These are phyloP conservation scores for Vulpes ferrilata DNA, from an alignment of 2,113 vertebrate genomes.

Conservation along the genomic window DNA sequence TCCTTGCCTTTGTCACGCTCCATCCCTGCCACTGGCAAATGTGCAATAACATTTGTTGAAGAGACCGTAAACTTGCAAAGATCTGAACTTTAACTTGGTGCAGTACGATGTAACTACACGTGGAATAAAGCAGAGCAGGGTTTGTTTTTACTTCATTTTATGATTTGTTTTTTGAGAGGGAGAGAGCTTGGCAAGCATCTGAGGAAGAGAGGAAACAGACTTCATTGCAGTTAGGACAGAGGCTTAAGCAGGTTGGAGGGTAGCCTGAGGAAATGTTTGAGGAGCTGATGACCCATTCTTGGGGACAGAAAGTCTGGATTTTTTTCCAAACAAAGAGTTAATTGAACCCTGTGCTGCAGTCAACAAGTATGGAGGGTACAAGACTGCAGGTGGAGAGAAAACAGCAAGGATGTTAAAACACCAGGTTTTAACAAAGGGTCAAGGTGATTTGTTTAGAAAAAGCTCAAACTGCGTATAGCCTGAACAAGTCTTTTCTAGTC, in stretches of 20 bases:
- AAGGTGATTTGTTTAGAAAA: neutral
- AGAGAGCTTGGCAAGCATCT: neutral
- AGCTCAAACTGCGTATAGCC: accelerated
- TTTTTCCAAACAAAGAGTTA: slow-evolving; percentile 26
- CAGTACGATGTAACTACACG: neutral
- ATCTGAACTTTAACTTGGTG: neutral
- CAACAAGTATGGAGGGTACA: neutral
- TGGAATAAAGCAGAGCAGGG: neutral
- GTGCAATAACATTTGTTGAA: neutral
- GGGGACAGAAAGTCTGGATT: neutral
- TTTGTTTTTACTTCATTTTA: neutral
- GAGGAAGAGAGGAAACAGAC: slow-evolving; percentile 18
- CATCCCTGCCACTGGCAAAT: neutral
- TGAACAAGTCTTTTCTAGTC: neutral
- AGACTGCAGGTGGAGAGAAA: neutral
- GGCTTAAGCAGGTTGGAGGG: neutral
- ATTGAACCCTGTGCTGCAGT: neutral
- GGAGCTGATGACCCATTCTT: neutral
- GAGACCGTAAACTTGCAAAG: neutral
- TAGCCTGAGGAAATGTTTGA: neutral
- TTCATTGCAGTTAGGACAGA: neutral
- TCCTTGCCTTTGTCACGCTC: too few relatives aligned
- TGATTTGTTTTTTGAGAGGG: neutral
- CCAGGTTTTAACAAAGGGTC: neutral
- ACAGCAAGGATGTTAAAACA: too few relatives aligned